Evolutionary conservation across 2,113 vertebrate genomes (phyloP).

Genomic region (Microtus pennsylvanicus): DNA sequence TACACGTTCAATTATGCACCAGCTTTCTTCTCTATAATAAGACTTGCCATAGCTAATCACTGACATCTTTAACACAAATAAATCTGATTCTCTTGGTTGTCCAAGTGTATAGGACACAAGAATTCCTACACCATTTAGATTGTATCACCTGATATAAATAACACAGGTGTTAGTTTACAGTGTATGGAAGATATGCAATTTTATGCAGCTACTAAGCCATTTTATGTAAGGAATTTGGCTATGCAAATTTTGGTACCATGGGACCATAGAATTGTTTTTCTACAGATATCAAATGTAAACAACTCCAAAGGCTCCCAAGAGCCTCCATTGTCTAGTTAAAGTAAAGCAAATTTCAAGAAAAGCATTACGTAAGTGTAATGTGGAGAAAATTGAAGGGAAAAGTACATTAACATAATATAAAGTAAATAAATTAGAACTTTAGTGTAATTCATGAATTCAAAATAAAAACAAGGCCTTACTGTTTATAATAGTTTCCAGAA

Average conservation of each 20-base stretch:
- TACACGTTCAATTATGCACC: no score
- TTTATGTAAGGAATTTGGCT: not conserved
- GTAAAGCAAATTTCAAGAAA: not conserved
- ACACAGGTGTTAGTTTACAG: not conserved
- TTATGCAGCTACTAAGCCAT: not conserved
- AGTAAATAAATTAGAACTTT: not conserved
- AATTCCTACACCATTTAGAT: not conserved
- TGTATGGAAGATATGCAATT: no score
- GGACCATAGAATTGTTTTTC: not conserved
- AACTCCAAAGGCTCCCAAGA: not conserved
- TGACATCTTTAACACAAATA: not conserved
- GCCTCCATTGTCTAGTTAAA: not conserved
- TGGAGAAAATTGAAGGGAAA: not conserved
- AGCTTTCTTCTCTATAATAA: not conserved
- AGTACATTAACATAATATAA: not conserved
- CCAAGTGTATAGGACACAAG: not conserved
- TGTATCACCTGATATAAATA: not conserved
- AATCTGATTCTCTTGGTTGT: not conserved
- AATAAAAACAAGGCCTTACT: not conserved
- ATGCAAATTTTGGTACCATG: not conserved
- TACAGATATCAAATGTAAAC: not conserved
- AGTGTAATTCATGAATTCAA: not conserved
- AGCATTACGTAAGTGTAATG: not conserved
- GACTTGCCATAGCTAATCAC: not conserved
- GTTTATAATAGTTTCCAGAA: not conserved